phyloP scores from a whole-genome alignment of 2,113 vertebrate genomes.

The Malurus melanocephalus region DNA sequence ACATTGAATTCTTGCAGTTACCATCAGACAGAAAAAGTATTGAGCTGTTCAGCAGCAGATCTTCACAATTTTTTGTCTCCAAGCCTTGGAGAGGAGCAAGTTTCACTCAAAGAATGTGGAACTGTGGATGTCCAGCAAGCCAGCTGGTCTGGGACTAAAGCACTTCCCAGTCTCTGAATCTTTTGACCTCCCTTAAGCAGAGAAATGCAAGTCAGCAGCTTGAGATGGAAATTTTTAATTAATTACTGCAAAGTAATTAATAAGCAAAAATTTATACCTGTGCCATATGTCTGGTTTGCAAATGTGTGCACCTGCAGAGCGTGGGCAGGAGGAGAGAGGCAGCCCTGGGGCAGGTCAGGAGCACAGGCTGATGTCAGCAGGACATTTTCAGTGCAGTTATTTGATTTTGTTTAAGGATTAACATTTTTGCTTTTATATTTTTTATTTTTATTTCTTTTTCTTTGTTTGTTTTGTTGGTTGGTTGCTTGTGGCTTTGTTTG shows the following conservation, averaged over 20 bases:
- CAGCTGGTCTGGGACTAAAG: neutral
- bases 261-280: neutral
- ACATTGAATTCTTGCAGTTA: neutral
- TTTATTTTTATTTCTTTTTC: fast-evolving
- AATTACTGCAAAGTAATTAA: neutral
- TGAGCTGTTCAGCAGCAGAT: neutral
- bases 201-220: neutral
- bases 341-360: neutral
- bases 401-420: neutral
- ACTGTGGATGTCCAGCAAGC: fast-evolving
- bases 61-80: neutral
- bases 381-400: neutral
- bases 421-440: fast-evolving
- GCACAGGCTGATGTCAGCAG: neutral
- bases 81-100: neutral
- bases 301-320: neutral
- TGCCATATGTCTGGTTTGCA: neutral
- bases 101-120: fast-evolving
- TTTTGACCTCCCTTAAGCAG: neutral
- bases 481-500: fast-evolving
- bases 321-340: neutral
- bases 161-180: fast-evolving
- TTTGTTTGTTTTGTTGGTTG: neutral
- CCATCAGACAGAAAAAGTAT: fast-evolving
- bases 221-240: neutral